Conservation (phyloP, 2,797 vertebrate genomes). For the Sphenopsis melanotis region DNA sequence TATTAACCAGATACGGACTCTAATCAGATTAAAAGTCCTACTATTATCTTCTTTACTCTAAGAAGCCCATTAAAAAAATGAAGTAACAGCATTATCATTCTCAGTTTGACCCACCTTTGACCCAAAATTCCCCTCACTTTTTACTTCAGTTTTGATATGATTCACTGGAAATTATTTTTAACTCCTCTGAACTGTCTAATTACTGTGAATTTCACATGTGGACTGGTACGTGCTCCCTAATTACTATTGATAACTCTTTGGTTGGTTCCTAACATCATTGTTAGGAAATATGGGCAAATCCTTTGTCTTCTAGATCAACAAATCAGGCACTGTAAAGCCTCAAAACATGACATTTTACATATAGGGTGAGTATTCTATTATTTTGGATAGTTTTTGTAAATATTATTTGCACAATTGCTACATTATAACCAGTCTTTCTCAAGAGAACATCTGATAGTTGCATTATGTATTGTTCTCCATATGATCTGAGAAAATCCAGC, state of each 20-base stretch:
- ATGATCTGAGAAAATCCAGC: neutral
- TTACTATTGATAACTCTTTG: neutral
- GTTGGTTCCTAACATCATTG: neutral
- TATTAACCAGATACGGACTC: neutral
- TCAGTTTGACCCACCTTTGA: neutral
- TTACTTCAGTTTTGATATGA: neutral
- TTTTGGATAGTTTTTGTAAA: neutral
- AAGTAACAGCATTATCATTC: neutral
- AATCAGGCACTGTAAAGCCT: neutral
- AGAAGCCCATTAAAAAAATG: slow-evolving; percentile 31
- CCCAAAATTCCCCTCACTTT: neutral
- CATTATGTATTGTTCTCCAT: neutral
- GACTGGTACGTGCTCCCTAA: neutral
- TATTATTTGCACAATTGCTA: neutral
- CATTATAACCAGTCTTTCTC: neutral
- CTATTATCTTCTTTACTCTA: slow-evolving; percentile 34
- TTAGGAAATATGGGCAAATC: neutral
- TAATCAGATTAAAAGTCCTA: slow-evolving; percentile 28
- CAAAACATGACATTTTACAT: neutral
- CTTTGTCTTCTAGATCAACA: neutral
- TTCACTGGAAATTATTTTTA: neutral
- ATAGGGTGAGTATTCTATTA: neutral
- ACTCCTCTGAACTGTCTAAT: neutral
- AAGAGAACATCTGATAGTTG: neutral
- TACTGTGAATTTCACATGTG: neutral